These are phyloP conservation scores for Pachyseris speciosa DNA, from an alignment of 64 coral and sea anemone genomes.

Conservation along the genomic window DNA sequence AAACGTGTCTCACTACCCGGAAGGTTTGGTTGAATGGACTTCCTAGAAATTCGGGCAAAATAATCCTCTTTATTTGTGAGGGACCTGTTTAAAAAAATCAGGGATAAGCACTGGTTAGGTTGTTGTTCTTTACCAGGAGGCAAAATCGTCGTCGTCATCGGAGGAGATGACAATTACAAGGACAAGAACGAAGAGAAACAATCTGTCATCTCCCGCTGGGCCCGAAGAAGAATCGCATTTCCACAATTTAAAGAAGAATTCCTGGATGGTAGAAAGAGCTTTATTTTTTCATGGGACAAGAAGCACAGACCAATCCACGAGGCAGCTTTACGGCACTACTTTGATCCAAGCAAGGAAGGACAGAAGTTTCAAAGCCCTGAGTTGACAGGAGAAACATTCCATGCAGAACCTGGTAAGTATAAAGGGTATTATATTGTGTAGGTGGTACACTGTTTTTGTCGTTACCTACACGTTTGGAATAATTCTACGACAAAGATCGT, in stretches of 20 bases:
- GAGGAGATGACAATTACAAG: conserved; percentile 77
- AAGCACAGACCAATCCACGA: conserved; percentile 71
- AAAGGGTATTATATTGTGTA: too few relatives aligned
- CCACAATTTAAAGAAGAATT: conserved; percentile 45
- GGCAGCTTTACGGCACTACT: conserved; percentile 65
- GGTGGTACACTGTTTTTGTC: too few relatives aligned
- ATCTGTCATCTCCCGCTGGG: conserved; percentile 46
- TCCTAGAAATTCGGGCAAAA: too few relatives aligned
- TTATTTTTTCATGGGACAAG: conserved; percentile 79
- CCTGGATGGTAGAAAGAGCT: conserved; percentile 53
- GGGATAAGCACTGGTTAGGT: too few relatives aligned
- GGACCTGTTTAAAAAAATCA: too few relatives aligned
- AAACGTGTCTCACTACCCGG: too few relatives aligned
- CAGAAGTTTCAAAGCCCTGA: conserved; percentile 12
- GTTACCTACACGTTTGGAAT: too few relatives aligned
- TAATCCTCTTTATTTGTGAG: too few relatives aligned
- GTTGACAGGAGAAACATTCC: too few relatives aligned
- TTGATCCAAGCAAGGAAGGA: conserved; percentile 39
- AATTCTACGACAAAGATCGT: too few relatives aligned
- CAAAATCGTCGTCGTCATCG: conserved; percentile 67
- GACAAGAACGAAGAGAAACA: conserved; percentile 20
- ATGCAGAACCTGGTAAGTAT: too few relatives aligned
- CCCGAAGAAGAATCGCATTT: conserved; percentile 11
- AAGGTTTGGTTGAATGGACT: too few relatives aligned
- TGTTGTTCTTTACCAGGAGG: background rate